phyloP scores from a whole-genome alignment of 2,888 invertebrate genomes.

The Eugnorisma glareosa region DNA sequence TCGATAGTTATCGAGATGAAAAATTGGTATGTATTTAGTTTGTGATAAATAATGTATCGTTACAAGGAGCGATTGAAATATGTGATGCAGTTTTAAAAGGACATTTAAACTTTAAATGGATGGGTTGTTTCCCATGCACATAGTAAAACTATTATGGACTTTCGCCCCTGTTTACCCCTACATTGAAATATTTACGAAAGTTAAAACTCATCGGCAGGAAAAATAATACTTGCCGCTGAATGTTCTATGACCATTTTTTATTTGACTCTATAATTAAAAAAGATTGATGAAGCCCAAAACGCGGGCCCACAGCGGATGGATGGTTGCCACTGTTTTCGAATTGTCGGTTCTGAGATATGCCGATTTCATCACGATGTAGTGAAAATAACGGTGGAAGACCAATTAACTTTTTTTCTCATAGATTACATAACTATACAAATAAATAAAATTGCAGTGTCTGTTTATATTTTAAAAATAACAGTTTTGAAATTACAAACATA shows the following conservation, averaged over 20 bases:
- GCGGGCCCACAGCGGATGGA: no score
- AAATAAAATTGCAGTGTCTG: neutral
- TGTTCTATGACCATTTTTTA: neutral
- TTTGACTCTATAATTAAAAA: no score
- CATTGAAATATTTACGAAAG: no score
- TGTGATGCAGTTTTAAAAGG: no score
- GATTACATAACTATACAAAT: no score
- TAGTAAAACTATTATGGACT: neutral
- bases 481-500: no score
- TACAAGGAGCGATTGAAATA: neutral
- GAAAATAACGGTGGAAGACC: no score
- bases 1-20: conserved; percentile 53
- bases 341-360: no score
- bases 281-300: no score
- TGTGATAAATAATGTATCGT: conserved; percentile 24
- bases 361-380: no score
- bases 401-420: neutral
- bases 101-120: neutral
- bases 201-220: neutral
- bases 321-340: no score
- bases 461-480: neutral
- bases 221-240: neutral
- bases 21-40: conserved; percentile 42
- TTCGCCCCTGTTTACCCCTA: neutral
- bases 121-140: no score